Base-by-base conservation (phyloP, 2,888 invertebrate genomes). In the Agapostemon virescens region DNA sequence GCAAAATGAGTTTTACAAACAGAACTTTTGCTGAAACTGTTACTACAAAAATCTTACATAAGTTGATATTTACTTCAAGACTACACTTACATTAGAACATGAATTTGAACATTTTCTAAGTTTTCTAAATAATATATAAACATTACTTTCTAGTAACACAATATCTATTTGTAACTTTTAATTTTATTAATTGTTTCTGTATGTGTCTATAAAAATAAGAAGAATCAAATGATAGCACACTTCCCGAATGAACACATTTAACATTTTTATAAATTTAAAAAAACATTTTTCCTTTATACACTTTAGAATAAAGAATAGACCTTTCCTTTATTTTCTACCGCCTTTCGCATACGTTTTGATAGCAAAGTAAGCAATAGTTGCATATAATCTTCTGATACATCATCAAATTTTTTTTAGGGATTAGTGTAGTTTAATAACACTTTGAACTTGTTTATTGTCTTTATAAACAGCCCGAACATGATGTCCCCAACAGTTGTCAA, bases 371-470 rank as follows among this genome's bases (percentile, higher is more conserved):
- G 15, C 26, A 15, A 55, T 26, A 15, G 26, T 26, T 26, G 55
- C 26, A 15, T 15, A 55, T 55, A 55, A 55, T 55, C 55, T 55
- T 55, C 11, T 13, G 26, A 26, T 5, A 26, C 26, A 26, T 55
- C 26, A 55, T 26, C 55, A 15, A 26, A 26, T 26, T 55, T 26
- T 55, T 55, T 49, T 49, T 26, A 55, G 55, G 26, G 55, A 23
- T 26, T 55, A 15, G 26, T 55, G 26, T 26, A 55, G 55, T 55
- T 26, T 15, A 55, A 55, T 55, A 55, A 55, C 15, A 15, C 26
- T 26, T 55, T 55, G 55, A 55, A 26, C 55, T 55, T 33, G 58
- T 58, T 58, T 58, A 33, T 58, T 58, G 20, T 30, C 58, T 58
- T 58, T 58, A 58, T 58, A 58, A 58, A 58, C 30, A 58, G 30